These are phyloP conservation scores for Thalpophila matura DNA, from an alignment of 2,888 invertebrate genomes.

Conservation along the genomic window DNA sequence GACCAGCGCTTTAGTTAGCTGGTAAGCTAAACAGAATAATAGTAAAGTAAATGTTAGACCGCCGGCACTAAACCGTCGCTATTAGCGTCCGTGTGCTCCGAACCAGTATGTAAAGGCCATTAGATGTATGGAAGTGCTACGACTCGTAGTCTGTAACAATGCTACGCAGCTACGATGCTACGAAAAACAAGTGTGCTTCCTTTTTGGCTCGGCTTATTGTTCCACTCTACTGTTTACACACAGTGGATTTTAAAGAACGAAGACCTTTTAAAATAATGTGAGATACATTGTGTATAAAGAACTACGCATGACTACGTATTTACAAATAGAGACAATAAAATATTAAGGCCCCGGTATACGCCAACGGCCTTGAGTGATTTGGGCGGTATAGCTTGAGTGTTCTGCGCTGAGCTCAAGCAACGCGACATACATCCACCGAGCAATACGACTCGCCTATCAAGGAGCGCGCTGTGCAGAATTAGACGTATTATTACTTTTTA, in stretches of 20 bases:
- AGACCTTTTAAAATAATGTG: constrained; percentile 10
- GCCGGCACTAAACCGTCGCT: constrained; percentile 5
- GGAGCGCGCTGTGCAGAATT: no score
- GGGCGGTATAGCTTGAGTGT: no score
- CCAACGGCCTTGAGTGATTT: no score
- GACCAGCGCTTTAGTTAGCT: background rate
- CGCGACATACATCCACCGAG: no score
- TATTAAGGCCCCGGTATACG: no score
- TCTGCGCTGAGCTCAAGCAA: no score
- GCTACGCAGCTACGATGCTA: constrained; percentile 67
- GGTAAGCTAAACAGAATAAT: constrained; percentile 18
- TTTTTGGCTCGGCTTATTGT: constrained; percentile 61
- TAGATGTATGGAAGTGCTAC: constrained; percentile 59
- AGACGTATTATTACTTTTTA: no score
- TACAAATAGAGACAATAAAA: constrained; percentile 11
- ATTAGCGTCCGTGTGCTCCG: constrained; percentile 5
- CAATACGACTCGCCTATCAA: no score
- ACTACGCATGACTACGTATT: background rate
- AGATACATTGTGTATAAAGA: background rate
- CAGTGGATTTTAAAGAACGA: constrained; percentile 35
- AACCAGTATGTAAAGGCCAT: constrained; percentile 70
- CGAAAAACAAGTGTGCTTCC: constrained; percentile 65
- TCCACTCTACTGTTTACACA: constrained; percentile 35
- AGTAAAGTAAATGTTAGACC: constrained; percentile 24
- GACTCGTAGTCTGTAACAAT: constrained; percentile 63